These are phyloP conservation scores for Lamellibrachia satsuma DNA, from an alignment of 2,888 invertebrate genomes.

Conservation along the genomic window DNA sequence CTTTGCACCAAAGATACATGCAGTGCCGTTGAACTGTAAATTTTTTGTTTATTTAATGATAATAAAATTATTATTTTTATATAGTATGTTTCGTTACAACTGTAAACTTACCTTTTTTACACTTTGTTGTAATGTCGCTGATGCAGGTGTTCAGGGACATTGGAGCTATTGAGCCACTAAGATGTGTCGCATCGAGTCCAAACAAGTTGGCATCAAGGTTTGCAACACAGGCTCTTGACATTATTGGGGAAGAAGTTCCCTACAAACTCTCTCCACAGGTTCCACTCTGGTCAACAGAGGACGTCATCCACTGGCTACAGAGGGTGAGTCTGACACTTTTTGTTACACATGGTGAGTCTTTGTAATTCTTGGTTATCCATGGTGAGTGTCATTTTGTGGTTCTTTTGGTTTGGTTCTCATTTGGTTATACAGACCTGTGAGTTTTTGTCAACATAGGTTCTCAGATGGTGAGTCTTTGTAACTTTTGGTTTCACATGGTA, in stretches of 20 bases:
- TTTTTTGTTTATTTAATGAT: too few species aligned
- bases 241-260: conserved; percentile 96
- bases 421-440: neutral
- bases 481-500: too few species aligned
- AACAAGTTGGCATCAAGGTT: conserved; percentile 97
- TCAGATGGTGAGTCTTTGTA: too few species aligned
- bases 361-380: neutral
- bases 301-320: conserved; percentile 97
- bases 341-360: neutral
- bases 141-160: conserved; percentile 85
- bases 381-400: too few species aligned
- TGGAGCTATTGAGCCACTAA: conserved; percentile 92
- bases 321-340: conserved; percentile 69
- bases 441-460: neutral
- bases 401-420: too few species aligned
- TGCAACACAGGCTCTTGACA: conserved; percentile 71
- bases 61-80: too few species aligned
- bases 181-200: conserved; percentile 95
- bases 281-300: conserved; percentile 95
- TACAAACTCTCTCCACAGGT: conserved; percentile 98
- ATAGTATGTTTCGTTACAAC: neutral
- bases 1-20: too few species aligned
- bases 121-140: neutral
- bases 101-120: neutral
- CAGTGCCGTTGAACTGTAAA: too few species aligned